Conservation (phyloP, 2,113 vertebrate genomes). For the Lepisosteus oculatus region DNA sequence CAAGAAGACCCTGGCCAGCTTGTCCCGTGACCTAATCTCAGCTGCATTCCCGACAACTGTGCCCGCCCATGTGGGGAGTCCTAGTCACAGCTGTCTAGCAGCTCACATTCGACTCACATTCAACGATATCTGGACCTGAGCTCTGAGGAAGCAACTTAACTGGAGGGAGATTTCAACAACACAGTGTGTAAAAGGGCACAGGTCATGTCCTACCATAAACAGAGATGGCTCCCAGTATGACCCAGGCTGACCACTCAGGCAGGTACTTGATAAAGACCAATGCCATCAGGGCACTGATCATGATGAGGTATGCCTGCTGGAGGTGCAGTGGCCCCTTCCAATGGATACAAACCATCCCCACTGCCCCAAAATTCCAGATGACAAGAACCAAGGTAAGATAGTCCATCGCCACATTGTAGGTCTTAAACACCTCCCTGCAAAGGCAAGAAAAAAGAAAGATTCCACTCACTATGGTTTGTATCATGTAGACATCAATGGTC, state of each 20-base stretch:
- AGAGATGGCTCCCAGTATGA: constrained; percentile 94
- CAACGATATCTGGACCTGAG: too few species aligned
- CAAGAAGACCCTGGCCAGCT: too few species aligned
- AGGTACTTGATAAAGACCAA: constrained; percentile 97
- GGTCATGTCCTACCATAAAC: constrained; percentile 76
- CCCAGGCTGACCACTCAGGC: constrained; percentile 95
- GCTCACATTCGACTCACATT: too few species aligned
- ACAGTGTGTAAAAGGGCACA: too few species aligned
- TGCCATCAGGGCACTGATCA: constrained; percentile 98
- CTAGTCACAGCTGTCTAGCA: too few species aligned
- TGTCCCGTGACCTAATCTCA: too few species aligned
- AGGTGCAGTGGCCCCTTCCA: constrained; percentile 93
- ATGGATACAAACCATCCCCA: constrained; percentile 97
- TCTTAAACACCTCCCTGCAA: constrained; percentile 88
- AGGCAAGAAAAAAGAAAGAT: neutral
- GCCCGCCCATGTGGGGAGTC: too few species aligned
- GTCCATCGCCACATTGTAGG: constrained; percentile 93
- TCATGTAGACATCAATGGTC: too few species aligned
- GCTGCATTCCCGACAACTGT: too few species aligned
- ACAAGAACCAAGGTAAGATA: constrained; percentile 83
- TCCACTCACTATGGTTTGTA: too few species aligned
- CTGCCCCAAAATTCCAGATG: constrained; percentile 95
- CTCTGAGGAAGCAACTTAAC: too few species aligned
- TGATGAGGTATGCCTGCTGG: constrained; percentile 95
- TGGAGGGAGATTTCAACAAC: too few species aligned